Percentiles rank a stretch among this genome's conserved stretches.
Conservation (phyloP, 2,797 vertebrate genomes). For the Phrynocephalus guinanensis region DNA sequence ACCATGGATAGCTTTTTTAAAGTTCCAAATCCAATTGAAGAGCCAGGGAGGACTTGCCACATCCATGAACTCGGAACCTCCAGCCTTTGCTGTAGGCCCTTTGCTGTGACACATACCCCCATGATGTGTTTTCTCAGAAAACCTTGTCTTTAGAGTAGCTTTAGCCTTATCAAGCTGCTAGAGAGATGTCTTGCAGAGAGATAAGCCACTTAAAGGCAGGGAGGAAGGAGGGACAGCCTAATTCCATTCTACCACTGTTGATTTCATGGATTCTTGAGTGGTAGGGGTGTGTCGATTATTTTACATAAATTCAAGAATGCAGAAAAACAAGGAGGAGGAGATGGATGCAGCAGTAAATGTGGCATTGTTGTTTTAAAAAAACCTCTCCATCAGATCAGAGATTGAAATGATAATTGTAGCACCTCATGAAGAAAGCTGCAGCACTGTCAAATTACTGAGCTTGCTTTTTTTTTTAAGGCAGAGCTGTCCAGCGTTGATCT, state of each 20-base stretch:
- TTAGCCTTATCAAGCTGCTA: background rate
- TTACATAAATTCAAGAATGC: background rate
- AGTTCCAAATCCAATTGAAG: too few species aligned
- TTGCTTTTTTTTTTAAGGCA: constrained; percentile 57
- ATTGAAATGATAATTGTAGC: constrained; percentile 29
- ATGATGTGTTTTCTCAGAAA: constrained; percentile 24
- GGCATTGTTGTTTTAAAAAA: constrained; percentile 37
- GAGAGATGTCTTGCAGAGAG: constrained; percentile 36
- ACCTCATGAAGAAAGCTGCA: constrained; percentile 60
- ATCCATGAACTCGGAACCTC: too few species aligned
- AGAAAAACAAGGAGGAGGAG: background rate
- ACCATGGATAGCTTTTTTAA: too few species aligned
- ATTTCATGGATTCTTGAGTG: fast-evolving
- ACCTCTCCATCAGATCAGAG: background rate
- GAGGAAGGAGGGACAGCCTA: background rate
- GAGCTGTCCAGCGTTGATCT: constrained; percentile 7
- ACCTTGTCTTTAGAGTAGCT: background rate
- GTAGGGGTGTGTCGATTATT: constrained; percentile 25
- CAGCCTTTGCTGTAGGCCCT: too few species aligned
- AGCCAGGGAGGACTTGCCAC: too few species aligned
- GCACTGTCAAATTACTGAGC: constrained; percentile 42
- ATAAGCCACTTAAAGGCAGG: constrained; percentile 29
- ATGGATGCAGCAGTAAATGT: background rate
- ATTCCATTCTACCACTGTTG: background rate
- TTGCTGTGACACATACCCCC: too few species aligned